Conservation (phyloP, 2,797 vertebrate species). For the Diceros bicornis region DNA sequence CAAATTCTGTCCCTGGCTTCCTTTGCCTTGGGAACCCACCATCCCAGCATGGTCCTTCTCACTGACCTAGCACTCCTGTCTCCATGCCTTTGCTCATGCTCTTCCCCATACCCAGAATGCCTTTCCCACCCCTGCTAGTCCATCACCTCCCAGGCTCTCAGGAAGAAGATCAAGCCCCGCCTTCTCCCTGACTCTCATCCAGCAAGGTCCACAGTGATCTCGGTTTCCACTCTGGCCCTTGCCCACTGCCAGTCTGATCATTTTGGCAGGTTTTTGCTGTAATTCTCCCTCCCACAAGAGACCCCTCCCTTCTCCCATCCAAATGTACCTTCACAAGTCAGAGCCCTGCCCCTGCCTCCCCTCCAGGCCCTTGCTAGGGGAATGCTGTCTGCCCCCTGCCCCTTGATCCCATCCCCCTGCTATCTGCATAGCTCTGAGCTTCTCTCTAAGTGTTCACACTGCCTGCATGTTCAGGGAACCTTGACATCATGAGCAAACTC, state of each 20-base stretch:
- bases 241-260: background rate
- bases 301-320: background rate
- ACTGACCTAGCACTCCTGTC: background rate
- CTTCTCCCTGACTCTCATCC: background rate
- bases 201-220: background rate
- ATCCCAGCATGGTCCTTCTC: background rate
- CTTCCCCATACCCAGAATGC: background rate
- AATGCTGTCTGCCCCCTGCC: background rate
- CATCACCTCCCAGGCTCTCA: rapidly evolving
- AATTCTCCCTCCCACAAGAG: background rate
- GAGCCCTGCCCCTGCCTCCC: background rate
- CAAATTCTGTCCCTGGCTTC: background rate
- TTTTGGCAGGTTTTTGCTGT: background rate
- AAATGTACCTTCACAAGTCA: background rate
- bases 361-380: background rate
- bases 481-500: background rate
- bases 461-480: background rate
- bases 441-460: background rate
- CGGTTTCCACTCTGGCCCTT: background rate
- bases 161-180: background rate
- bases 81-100: background rate
- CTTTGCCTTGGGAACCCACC: background rate
- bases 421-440: background rate
- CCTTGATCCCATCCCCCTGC: background rate
- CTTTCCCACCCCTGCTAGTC: background rate